Base-by-base conservation (phyloP, 1,140 invertebrate species). In the Orussus abietinus region DNA sequence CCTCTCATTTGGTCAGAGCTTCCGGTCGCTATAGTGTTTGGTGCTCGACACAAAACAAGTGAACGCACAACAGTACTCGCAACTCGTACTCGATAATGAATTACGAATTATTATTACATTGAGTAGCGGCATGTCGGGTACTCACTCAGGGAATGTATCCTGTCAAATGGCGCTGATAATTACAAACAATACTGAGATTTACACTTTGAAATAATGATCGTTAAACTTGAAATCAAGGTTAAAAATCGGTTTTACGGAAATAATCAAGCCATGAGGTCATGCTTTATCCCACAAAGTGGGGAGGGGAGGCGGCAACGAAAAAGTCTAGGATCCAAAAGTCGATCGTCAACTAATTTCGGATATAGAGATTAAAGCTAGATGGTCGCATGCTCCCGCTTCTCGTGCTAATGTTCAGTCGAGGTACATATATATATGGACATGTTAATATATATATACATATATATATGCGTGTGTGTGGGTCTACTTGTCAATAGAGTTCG, bases 131-230 rank as follows among this genome's bases (percentile, higher is more conserved):
- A 69, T 69, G 62, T 70, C 67, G 66, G 66, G 63, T 70, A 70
- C 67, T 70, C 67, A 70, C 67, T 70, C 64, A 70, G 66, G 67
- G 67, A 70, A 70, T 70, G 62, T 67, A 63, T 70, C 67, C 67
- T 70, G 67, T 70, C 67, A 70, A 70, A 70, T 68, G 67, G 67
- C 67, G 67, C 67, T 70, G 67, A 70, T 70, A 70, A 70, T 70
- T 70, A 67, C 58, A 70, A 70, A 70, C 67, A 70, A 69, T 70
- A 70, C 67, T 68, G 65, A 68, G 67, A 67, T 70, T 70, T 70
- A 70, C 62, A 69, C 63, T 70, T 70, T 69, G 67, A 70, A 70
- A 70, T 66, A 60, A 66, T 66, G 64, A 65, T 61, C 54, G 53
- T 63, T 64, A 10, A 65, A 65, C 57, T 66, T 65, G 55, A 67